A percentile compares a stretch with the other conserved stretches of the same genome.
Conservation (phyloP, 1,140 invertebrate species). For the Akabosia matsudoensis region DNA sequence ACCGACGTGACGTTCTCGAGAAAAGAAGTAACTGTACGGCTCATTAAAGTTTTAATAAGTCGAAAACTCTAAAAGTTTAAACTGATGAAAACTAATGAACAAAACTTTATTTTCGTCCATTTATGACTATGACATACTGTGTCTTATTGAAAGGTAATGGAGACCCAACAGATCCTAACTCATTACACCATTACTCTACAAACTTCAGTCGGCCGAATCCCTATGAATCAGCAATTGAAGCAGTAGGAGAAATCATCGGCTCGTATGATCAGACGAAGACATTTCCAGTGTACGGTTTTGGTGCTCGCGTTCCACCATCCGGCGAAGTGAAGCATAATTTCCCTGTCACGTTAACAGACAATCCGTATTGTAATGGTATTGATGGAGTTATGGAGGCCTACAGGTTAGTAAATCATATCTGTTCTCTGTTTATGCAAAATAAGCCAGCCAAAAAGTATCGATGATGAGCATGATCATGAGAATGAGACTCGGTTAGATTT, state of each 20-base stretch:
- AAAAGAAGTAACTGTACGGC: no score
- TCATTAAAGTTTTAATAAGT: no score
- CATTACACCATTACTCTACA: conserved; percentile 36
- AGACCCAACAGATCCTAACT: conserved; percentile 32
- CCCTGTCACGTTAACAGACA: conserved; percentile 60
- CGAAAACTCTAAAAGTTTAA: no score
- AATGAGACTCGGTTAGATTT: no score
- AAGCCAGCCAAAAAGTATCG: no score
- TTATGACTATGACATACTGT: background rate
- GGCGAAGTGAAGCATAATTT: conserved; percentile 60
- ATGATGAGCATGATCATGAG: no score
- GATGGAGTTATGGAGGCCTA: conserved; percentile 43
- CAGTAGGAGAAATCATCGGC: conserved; percentile 64
- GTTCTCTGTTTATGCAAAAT: background rate
- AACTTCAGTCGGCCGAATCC: conserved; percentile 52
- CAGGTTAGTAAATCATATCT: conserved; percentile 10
- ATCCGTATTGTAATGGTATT: conserved; percentile 59
- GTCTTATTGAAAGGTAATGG: conserved; percentile 8
- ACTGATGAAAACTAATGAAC: background rate
- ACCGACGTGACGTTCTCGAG: no score
- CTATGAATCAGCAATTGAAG: conserved; percentile 59
- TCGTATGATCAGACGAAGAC: conserved; percentile 60
- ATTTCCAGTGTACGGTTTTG: conserved; percentile 62
- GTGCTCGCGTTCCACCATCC: conserved; percentile 57
- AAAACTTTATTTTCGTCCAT: background rate